phyloP scores from a whole-genome alignment of 2,888 invertebrate species.

The Phlogophora meticulosa region DNA sequence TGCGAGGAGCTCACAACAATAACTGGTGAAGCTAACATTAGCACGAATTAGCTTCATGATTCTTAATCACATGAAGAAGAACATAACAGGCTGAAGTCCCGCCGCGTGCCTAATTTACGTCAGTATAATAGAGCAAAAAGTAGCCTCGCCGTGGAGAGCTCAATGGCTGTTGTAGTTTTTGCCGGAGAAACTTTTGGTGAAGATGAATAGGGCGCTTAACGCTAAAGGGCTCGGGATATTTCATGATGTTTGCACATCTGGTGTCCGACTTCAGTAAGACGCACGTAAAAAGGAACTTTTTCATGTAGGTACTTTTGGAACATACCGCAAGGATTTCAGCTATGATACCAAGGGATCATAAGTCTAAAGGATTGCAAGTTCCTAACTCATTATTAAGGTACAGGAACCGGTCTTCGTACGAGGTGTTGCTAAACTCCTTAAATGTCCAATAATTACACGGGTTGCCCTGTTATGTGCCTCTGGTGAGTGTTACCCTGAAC shows the following conservation, averaged over 20 bases:
- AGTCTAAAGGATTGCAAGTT: constrained; percentile 34
- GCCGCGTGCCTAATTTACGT: constrained; percentile 67
- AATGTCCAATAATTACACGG: constrained; percentile 71
- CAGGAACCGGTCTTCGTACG: constrained; percentile 49
- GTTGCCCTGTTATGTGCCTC: constrained; percentile 65
- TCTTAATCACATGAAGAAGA: constrained; percentile 38
- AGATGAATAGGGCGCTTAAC: constrained; percentile 73
- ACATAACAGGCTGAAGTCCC: constrained; percentile 43
- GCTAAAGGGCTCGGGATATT: constrained; percentile 60
- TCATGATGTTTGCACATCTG: constrained; percentile 70
- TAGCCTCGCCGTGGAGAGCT: constrained; percentile 63
- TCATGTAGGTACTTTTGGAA: constrained; percentile 18
- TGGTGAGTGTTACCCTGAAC: constrained; percentile 46
- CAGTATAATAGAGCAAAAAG: constrained; percentile 74
- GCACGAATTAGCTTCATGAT: constrained; percentile 47
- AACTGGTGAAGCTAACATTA: constrained; percentile 31
- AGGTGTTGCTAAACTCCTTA: constrained; percentile 66
- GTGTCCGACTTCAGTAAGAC: constrained; percentile 42
- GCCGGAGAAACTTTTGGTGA: constrained; percentile 64
- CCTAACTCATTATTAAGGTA: constrained; percentile 58
- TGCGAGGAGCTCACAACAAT: constrained; percentile 10
- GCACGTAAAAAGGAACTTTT: constrained; percentile 32
- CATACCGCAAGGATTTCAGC: constrained; percentile 31
- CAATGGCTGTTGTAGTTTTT: constrained; percentile 73
- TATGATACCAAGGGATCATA: constrained; percentile 29